phyloP scores from a whole-genome alignment of 2,888 invertebrate species.

The Orchesellides sinensis region DNA sequence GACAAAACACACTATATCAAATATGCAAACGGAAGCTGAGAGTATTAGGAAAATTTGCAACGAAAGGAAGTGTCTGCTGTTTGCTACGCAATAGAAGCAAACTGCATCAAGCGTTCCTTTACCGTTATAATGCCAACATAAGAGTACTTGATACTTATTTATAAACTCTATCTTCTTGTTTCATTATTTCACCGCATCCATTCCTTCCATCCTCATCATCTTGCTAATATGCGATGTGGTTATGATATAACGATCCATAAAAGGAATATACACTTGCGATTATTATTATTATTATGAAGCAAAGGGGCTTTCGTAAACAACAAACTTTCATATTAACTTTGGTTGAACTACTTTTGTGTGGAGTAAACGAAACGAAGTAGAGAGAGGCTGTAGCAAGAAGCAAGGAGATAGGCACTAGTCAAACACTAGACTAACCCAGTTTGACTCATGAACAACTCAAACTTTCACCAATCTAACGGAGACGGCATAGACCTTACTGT shows the following conservation, averaged over 20 bases:
- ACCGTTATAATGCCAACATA: too few species aligned
- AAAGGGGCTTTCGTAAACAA: slow-evolving; percentile 30
- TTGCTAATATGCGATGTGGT: slow-evolving; percentile 34
- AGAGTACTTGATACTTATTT: too few species aligned
- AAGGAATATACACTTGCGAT: too few species aligned
- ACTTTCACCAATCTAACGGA: not conserved
- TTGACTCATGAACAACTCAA: not conserved
- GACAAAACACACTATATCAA: too few species aligned
- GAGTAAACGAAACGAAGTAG: not conserved
- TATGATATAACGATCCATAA: slow-evolving; percentile 17
- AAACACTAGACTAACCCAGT: slow-evolving; percentile 30
- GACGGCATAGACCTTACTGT: not conserved
- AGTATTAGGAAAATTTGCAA: too few species aligned
- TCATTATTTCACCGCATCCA: slow-evolving; percentile 11
- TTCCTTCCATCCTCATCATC: slow-evolving; percentile 30
- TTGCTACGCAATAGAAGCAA: too few species aligned
- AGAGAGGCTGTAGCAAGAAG: not conserved
- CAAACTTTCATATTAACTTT: slow-evolving; percentile 4
- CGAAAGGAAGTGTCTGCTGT: too few species aligned
- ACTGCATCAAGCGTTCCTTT: too few species aligned
- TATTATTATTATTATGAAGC: slow-evolving; percentile 35
- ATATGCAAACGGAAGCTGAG: too few species aligned
- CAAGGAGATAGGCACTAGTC: too few species aligned
- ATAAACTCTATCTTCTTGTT: slow-evolving; percentile 39
- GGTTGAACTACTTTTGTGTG: slow-evolving; percentile 13